Percentiles rank a stretch among this genome's conserved stretches.
These are phyloP conservation scores for Salarias fasciatus DNA, from an alignment of 2,797 vertebrate genomes.

Conservation along the genomic window DNA sequence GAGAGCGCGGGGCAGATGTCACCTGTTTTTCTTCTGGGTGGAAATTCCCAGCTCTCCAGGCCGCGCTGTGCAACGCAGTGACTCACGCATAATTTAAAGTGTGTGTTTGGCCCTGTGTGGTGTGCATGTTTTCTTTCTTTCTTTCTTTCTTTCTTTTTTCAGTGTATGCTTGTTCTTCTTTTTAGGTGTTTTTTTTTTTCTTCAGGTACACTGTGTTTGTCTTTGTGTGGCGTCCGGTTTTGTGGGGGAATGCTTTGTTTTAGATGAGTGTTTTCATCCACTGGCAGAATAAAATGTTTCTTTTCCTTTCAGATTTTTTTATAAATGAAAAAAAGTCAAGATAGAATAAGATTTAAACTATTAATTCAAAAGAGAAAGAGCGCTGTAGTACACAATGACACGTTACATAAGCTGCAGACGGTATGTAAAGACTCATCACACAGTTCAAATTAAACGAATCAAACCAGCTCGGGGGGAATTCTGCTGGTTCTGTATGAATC, in stretches of 20 bases:
- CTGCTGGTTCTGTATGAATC: too few species aligned
- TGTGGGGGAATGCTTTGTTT: not conserved
- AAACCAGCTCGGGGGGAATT: too few species aligned
- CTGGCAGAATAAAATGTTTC: too few species aligned
- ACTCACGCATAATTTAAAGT: conserved; percentile 71
- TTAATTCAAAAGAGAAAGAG: too few species aligned
- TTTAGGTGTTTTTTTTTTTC: not conserved
- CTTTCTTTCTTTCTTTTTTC: conserved; percentile 24
- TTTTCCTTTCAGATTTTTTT: too few species aligned
- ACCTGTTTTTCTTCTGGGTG: conserved; percentile 73
- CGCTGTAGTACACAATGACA: too few species aligned
- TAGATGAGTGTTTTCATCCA: too few species aligned
- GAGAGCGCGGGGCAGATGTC: conserved; percentile 67
- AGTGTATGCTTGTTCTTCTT: not conserved
- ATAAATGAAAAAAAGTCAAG: too few species aligned
- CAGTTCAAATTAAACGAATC: too few species aligned
- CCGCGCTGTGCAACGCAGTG: conserved; percentile 63
- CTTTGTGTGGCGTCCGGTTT: conserved; percentile 1
- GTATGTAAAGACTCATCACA: too few species aligned
- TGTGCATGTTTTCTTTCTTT: conserved; percentile 29
- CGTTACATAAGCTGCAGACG: too few species aligned
- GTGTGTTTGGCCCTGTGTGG: conserved; percentile 56
- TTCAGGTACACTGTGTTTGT: conserved; percentile 5
- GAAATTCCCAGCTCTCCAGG: conserved; percentile 80
- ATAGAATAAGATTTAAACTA: too few species aligned